Percentiles rank a stretch among this genome's conserved stretches.
These are phyloP conservation scores for Mechanitis mazaeus DNA, from an alignment of 2,888 invertebrate genomes.

Conservation along the genomic window DNA sequence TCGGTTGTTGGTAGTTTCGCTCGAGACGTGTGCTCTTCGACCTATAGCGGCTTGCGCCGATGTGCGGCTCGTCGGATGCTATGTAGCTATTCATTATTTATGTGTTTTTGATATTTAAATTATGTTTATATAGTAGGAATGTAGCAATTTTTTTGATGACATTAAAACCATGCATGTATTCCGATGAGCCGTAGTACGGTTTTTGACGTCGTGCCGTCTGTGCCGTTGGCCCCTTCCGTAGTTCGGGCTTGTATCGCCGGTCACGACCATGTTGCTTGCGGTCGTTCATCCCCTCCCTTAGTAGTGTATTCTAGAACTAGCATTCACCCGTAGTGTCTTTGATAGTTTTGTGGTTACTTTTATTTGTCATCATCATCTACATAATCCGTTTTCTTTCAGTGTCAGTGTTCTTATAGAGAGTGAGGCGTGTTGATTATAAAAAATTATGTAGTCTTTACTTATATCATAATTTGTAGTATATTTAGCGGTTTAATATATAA, in stretches of 20 bases:
- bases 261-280: slow-evolving; percentile 47
- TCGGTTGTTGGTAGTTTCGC: slow-evolving; percentile 18
- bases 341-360: slow-evolving; percentile 31
- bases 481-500: background rate
- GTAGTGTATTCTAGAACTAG: slow-evolving; percentile 19
- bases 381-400: slow-evolving; percentile 19
- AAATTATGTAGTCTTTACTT: background rate
- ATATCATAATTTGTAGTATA: background rate
- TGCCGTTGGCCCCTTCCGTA: slow-evolving; percentile 30
- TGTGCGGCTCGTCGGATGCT: slow-evolving; percentile 10
- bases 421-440: slow-evolving; percentile 12
- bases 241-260: slow-evolving; percentile 21
- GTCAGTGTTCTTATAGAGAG: slow-evolving; percentile 1
- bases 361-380: slow-evolving; percentile 24
- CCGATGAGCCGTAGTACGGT: slow-evolving; percentile 37
- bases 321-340: slow-evolving; percentile 24
- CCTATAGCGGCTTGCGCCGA: slow-evolving; percentile 43
- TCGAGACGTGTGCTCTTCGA: slow-evolving; percentile 44
- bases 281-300: slow-evolving; percentile 21
- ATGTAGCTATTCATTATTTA: no score
- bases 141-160: no score
- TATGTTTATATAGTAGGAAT: no score
- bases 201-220: slow-evolving; percentile 35
- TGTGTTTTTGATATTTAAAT: no score
- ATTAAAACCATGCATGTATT: slow-evolving; percentile 27